A percentile compares a stretch with the other conserved stretches of the same genome.
Conservation (phyloP, 2,888 invertebrate genomes). For the Cosmopolites sordidus region DNA sequence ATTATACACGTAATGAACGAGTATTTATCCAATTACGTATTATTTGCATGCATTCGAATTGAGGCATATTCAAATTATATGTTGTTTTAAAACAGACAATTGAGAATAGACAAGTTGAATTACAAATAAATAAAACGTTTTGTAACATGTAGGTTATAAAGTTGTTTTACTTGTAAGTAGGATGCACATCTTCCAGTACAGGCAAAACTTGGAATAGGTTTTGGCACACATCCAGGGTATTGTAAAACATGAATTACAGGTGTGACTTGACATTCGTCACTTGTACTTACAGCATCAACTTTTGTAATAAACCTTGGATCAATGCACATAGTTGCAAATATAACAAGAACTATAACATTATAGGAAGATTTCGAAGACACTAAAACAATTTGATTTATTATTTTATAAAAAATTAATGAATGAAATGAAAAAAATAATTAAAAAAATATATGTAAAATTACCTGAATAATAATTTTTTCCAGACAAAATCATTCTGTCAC, state of each 20-base stretch:
- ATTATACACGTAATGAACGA: neutral
- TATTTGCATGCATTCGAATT: too few species aligned
- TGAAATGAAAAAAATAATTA: neutral
- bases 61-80: too few species aligned
- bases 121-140: too few species aligned
- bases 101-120: too few species aligned
- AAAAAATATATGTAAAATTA: constrained; percentile 8
- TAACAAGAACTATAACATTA: constrained; percentile 31
- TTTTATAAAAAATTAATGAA: constrained; percentile 1
- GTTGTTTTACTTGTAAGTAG: constrained; percentile 73
- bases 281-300: constrained; percentile 44
- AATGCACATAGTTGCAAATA: constrained; percentile 44
- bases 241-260: constrained; percentile 89
- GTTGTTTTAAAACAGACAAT: too few species aligned
- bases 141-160: too few species aligned
- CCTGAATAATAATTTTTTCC: constrained; percentile 18
- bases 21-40: too few species aligned
- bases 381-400: constrained; percentile 3
- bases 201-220: constrained; percentile 89
- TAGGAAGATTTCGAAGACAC: constrained; percentile 19
- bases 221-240: constrained; percentile 87
- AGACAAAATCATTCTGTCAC: constrained; percentile 20
- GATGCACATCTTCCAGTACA: constrained; percentile 88
- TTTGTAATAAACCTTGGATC: constrained; percentile 33
- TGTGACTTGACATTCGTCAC: constrained; percentile 84